Evolutionary conservation across 2,113 vertebrate genomes (phyloP).

Genomic region (Crypturellus undulatus): DNA sequence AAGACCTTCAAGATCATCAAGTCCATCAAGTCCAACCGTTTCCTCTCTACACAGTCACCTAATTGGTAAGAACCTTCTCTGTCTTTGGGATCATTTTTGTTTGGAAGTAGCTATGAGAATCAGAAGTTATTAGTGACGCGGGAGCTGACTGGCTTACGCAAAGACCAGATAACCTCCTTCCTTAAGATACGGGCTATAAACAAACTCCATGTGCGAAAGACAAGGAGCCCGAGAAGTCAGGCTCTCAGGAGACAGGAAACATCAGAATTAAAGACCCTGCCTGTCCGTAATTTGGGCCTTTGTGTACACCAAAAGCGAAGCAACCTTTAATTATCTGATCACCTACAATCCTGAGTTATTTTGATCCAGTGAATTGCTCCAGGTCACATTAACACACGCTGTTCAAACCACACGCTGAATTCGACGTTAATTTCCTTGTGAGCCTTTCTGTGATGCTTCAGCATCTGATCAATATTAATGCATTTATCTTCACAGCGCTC

Average conservation of each 20-base stretch:
- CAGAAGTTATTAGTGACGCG: not conserved
- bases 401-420: not conserved
- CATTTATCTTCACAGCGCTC: not conserved
- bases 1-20: no score
- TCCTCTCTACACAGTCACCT: not conserved
- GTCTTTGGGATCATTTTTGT: not conserved
- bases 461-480: slow-evolving; percentile 55
- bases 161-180: not conserved
- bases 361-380: not conserved
- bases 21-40: no score
- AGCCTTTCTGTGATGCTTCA: not conserved
- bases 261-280: not conserved
- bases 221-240: not conserved
- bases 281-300: not conserved
- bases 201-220: not conserved
- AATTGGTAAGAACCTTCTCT: not conserved
- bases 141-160: not conserved
- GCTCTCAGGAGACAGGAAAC: not conserved
- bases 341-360: not conserved
- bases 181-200: rapidly evolving
- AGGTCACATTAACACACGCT: not conserved
- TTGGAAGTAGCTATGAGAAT: not conserved
- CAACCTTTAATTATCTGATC: slow-evolving; percentile 40
- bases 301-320: not conserved
- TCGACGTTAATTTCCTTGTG: slow-evolving; percentile 32